These are phyloP conservation scores for Drosophila lowei DNA, from an alignment of 1,140 invertebrate genomes.

Conservation along the genomic window DNA sequence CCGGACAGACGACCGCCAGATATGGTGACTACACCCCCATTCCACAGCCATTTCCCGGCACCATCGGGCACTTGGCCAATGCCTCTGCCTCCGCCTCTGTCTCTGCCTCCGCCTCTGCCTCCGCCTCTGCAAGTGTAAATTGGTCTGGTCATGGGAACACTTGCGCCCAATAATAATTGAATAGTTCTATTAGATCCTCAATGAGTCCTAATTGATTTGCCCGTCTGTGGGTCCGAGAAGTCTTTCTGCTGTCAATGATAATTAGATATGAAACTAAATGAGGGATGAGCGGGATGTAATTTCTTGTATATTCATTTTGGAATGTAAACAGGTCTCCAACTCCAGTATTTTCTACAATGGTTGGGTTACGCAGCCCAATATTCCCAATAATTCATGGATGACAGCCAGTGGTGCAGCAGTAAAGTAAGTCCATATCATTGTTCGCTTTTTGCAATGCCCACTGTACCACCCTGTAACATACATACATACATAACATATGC, in stretches of 20 bases:
- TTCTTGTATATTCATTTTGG: too few relatives aligned
- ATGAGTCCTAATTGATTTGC: slow-evolving; percentile 51
- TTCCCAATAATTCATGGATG: too few relatives aligned
- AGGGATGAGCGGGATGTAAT: not conserved
- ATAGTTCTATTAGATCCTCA: slow-evolving; percentile 56
- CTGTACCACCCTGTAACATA: too few relatives aligned
- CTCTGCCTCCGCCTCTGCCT: too few relatives aligned
- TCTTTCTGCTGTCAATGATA: not conserved
- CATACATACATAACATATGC: too few relatives aligned
- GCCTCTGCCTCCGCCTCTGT: slow-evolving; percentile 20
- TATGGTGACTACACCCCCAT: too few relatives aligned
- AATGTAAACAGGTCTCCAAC: too few relatives aligned
- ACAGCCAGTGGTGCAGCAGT: too few relatives aligned
- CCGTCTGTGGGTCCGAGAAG: slow-evolving; percentile 5
- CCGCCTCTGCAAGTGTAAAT: slow-evolving; percentile 67
- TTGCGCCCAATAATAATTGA: slow-evolving; percentile 64
- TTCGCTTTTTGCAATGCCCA: too few relatives aligned
- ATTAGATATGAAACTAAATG: not conserved
- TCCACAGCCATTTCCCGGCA: slow-evolving; percentile 44
- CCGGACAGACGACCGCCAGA: not conserved
- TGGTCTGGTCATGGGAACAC: slow-evolving; percentile 68
- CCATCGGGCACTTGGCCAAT: slow-evolving; percentile 21
- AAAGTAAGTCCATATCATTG: too few relatives aligned
- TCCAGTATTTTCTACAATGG: too few relatives aligned
- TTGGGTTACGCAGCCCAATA: too few relatives aligned